Evolutionary conservation across 2,113 vertebrate genomes (phyloP), one percentile per base, ranked within the genome.

Genomic region (Thalassoma bifasciatum): DNA sequence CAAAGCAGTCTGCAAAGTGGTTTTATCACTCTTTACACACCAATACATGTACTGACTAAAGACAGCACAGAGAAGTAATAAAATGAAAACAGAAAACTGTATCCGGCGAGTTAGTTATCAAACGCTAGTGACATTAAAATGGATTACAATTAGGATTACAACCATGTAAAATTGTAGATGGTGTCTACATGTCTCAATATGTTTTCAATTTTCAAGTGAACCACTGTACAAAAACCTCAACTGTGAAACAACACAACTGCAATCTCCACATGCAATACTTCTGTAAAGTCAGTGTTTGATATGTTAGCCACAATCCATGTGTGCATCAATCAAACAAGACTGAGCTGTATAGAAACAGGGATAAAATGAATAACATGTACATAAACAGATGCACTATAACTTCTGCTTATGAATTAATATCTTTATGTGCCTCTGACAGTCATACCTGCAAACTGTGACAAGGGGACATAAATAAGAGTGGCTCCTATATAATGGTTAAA

Each of bases 1-100:
- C 66, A 85, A 85, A 86, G 77, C 62, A 21, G 46, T 23, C 58
- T 75, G 37, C 65, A 75, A 70, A 73, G 58, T 80, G 72, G 64
- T 72, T 80, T n/a, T 78, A 74, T 87, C 67, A 61, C 72, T 60
- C 54, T 52, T n/a, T 56, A 67, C 59, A 78, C 73, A 67, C 73
- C 36, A 63, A 79, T 53, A 67, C 40, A 58, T 65, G 72, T 54
- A 69, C 9, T 73, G 42, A 63, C 42, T 42, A 49, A 26, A 59
- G n/a, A 75, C 57, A 62, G 37, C 50, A 71, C 17, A 57, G 36
- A 50, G 49, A 46, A 6, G 72, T 37, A 30, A 53, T 66, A 34
- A 72, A 65, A 21, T 13, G 30, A 80, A 38, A 21, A 79, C 6
- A 63, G n/a, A 76, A 26, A 77, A 19, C 7, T 47, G 17, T 19